Evolutionary conservation across 2,888 invertebrate species (phyloP).

Genomic region (Clepsis dumicolana): DNA sequence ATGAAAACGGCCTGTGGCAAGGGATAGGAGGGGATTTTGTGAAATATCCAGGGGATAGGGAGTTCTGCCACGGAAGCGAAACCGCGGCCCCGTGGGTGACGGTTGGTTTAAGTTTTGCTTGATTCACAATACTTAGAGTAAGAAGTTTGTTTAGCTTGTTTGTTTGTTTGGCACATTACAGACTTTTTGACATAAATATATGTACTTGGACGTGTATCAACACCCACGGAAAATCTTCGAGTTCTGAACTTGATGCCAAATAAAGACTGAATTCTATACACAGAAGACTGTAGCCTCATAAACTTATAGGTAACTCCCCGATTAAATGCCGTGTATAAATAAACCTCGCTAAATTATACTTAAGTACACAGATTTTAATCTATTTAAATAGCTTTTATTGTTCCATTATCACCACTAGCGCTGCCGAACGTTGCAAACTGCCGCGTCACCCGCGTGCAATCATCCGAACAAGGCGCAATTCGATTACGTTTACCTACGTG

Average conservation of each 20-base stretch:
- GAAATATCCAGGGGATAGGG: too few species aligned
- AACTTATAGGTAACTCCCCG: neutral
- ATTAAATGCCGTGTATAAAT: conserved; percentile 8
- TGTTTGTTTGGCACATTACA: neutral
- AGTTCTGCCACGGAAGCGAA: too few species aligned
- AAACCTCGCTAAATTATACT: conserved; percentile 7
- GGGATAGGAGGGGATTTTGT: too few species aligned
- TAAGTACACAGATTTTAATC: conserved; percentile 40
- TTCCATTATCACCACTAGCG: conserved; percentile 42
- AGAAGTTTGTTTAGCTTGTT: neutral
- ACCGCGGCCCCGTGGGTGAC: too few species aligned
- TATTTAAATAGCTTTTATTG: conserved; percentile 45
- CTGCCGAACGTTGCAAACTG: conserved; percentile 44
- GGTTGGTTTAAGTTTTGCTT: neutral
- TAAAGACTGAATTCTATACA: too few species aligned
- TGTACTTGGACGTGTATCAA: too few species aligned
- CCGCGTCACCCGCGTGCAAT: conserved; percentile 54
- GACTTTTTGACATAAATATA: too few species aligned
- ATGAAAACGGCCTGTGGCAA: too few species aligned
- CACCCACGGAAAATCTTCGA: too few species aligned
- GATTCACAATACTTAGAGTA: neutral
- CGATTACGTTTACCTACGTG: too few species aligned
- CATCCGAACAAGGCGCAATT: conserved; percentile 52
- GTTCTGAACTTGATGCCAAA: neutral
- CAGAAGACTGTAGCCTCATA: neutral